These are phyloP conservation scores for Mareca strepera DNA, from an alignment of 2,797 vertebrate genomes.

Conservation along the genomic window DNA sequence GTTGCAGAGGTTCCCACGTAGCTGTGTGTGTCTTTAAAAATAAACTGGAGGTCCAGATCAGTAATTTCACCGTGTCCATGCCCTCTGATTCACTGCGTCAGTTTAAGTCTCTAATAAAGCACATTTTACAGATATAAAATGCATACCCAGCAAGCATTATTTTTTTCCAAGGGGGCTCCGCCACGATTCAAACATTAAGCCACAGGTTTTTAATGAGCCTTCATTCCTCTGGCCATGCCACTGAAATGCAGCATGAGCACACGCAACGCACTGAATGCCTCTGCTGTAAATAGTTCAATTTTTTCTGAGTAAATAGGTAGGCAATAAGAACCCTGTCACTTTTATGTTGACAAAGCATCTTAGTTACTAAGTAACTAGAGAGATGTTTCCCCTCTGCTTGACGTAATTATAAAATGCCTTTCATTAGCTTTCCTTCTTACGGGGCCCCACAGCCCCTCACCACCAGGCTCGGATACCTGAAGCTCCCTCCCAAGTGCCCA, in stretches of 20 bases:
- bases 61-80: background rate
- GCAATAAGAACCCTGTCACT: constrained; percentile 31
- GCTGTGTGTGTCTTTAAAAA: background rate
- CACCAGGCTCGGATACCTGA: background rate
- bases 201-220: background rate
- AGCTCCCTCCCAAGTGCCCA: background rate
- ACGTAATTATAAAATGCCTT: constrained; percentile 32
- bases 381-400: constrained; percentile 37
- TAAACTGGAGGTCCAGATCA: background rate
- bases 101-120: background rate
- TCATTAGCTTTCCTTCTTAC: background rate
- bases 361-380: constrained; percentile 56
- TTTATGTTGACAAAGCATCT: constrained; percentile 38
- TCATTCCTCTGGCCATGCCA: background rate
- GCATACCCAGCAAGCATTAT: background rate
- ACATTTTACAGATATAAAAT: background rate
- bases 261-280: background rate
- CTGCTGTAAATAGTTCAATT: constrained; percentile 29
- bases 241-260: constrained; percentile 16
- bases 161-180: background rate
- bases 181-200: background rate
- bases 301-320: constrained; percentile 22
- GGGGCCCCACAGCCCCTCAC: background rate
- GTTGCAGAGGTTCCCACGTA: background rate
- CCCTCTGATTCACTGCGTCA: background rate